These are phyloP conservation scores for Melikaiella ostensackeni DNA, from an alignment of 2,888 invertebrate species.

Conservation along the genomic window DNA sequence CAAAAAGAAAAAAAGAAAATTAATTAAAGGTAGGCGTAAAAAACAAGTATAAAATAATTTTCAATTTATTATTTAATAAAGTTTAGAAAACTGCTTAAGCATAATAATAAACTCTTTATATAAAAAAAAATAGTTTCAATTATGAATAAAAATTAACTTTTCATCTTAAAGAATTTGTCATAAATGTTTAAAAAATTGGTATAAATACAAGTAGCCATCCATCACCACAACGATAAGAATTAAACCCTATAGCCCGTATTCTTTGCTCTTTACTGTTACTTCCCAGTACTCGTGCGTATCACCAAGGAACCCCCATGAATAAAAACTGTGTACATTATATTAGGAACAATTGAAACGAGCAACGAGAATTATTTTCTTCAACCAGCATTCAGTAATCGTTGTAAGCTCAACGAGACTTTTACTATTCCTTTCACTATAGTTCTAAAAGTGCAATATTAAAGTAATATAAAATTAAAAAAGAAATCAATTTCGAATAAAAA, in stretches of 20 bases:
- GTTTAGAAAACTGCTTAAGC: too few species aligned
- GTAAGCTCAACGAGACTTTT: neutral
- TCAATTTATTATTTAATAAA: too few species aligned
- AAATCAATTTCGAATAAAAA: conserved; percentile 48
- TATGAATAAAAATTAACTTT: too few species aligned
- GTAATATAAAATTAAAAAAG: conserved; percentile 13
- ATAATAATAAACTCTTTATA: too few species aligned
- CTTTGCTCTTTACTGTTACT: conserved; percentile 19
- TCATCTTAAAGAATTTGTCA: too few species aligned
- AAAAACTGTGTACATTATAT: neutral
- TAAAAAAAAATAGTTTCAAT: too few species aligned
- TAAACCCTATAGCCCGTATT: conserved; percentile 23
- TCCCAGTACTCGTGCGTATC: neutral
- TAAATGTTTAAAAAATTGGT: neutral
- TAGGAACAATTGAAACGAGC: neutral
- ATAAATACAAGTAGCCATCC: neutral
- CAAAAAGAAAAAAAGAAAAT: conserved; percentile 3
- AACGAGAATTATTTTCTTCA: neutral
- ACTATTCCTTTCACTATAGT: conserved; percentile 31
- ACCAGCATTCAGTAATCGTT: neutral
- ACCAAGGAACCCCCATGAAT: conserved; percentile 12
- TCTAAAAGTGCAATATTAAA: conserved; percentile 3
- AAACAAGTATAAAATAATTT: too few species aligned
- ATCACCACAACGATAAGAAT: neutral
- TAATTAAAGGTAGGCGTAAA: too few species aligned